These are phyloP conservation scores for Corvus moneduloides DNA, from an alignment of 2,113 vertebrate genomes.

Conservation along the genomic window DNA sequence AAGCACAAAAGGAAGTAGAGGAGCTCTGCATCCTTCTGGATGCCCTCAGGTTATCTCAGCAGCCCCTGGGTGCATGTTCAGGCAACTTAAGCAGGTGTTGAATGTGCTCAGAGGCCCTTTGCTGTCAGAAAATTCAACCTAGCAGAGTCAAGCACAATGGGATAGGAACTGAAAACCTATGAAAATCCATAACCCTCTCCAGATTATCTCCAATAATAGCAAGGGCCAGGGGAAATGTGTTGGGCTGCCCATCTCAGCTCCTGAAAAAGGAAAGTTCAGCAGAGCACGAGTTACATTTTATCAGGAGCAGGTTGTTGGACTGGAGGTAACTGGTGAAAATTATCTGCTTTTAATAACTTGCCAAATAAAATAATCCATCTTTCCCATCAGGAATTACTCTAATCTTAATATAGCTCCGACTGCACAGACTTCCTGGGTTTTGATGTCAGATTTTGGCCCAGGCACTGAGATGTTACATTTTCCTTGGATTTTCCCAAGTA, in stretches of 20 bases:
- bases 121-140: neutral
- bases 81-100: neutral
- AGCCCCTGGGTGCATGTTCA: neutral
- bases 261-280: neutral
- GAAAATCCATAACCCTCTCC: neutral
- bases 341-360: neutral
- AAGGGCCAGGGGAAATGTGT: neutral
- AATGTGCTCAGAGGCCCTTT: neutral
- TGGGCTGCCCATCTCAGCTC: neutral
- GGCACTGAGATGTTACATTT: neutral
- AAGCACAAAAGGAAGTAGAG: neutral
- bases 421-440: neutral
- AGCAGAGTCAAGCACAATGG: neutral
- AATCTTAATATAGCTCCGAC: conserved; percentile 13
- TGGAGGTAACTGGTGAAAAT: neutral
- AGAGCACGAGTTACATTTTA: neutral
- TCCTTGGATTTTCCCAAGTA: neutral
- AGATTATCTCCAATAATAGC: neutral
- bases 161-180: neutral
- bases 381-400: neutral
- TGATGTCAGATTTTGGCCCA: neutral
- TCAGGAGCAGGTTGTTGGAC: neutral
- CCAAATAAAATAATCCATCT: conserved; percentile 16
- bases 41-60: neutral
- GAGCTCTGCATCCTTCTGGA: neutral